Base-by-base conservation (phyloP, 2,113 vertebrate species). In the Rhinoderma darwinii region DNA sequence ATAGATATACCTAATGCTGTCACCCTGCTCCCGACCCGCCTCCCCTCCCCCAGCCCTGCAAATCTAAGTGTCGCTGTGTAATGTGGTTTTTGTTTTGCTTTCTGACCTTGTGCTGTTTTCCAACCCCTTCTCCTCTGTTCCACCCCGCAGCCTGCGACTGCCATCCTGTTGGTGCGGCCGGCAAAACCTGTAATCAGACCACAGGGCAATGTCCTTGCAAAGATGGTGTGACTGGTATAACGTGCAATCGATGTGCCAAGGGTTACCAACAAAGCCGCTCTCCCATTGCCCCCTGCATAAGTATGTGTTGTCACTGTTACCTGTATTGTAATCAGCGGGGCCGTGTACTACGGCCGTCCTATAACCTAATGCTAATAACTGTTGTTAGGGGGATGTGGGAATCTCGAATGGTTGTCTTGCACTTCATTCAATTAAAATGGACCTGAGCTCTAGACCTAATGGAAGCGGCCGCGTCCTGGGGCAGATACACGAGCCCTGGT, bases 211-310 rank as follows among this genome's bases (percentile, higher is more conserved):
- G 98, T 95, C 98, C 98, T 92, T 99, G 98, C 94, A 99, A 99
- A 93, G 98, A 99, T 25, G 98, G 98, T 0, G 98, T 99, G 95
- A 98, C 98, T 0, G 98, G 98, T 91, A 96, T 98, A 96, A 99
- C 96, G 12, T 99, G 98, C 96, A 99, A 99, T 92, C 96, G 98
- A 92, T 99, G 98, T 0, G 97, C 98, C 94, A 99, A 99, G 91
- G 98, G 97, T 94, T 99, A 97, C 96, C 98, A 99, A 95, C 98
- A 99, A 93, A 99, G 98, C 94, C 97, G 98, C 88, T 99, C 98
- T 0, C 98, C 98, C 94, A 97, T 99, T 88, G 98, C 98, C 51
- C 98, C 98, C 92, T 99, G 98, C 96, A 99, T 99, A 95, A 99
- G 98, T 99, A 98, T 3, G 98, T 96, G 91, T 82, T n/a, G 43